Evolutionary conservation across 1,140 invertebrate species (phyloP), one percentile per base, ranked within the genome.

Genomic region (Capitella teleta): DNA sequence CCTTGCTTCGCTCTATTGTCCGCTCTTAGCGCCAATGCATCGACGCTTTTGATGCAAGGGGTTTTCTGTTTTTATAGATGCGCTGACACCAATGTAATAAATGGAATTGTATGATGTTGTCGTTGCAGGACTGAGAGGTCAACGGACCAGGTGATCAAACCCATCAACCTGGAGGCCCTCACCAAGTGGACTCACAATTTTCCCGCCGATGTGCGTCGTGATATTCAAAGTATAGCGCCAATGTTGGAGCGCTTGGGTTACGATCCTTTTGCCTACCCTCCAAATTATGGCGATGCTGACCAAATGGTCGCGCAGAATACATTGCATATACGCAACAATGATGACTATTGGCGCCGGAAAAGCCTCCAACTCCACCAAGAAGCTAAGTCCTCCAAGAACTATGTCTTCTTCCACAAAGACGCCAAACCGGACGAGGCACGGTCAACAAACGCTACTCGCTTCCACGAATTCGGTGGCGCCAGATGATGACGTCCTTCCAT

Each of bases 131-230:
- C 93, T 58, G 93, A 97, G 74, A 79, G 92, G 47, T 96, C 91
- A n/a, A 93, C 90, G 52, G 93, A 97, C 76, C 92, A 97, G 78
- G 91, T 97, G 47, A 89, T 96, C 64, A 95, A 95, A 68, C 91
- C 93, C 3, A 84, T 97, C 16, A 96, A 97, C 76, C 73, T 91
- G 54, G 91, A 97, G 73, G 92, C 92, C 6, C 74, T 98, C 32
- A 82, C 82, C 55, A 95, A 95, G 75, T 98, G 93, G 93, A 90
- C 94, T 34, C 87, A 86, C 41, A 77, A 84, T 57, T 83, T 96
- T 63, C 91, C 91, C 24, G 78, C 80, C n/a, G 89, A 95, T 72
- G 90, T 95, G 26, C 80, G 90, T 30, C 76, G 78, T 51, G 86
- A 92, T 66, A 89, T 92, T 86, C 81, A 84, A 3, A 80, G 84